These are phyloP conservation scores for Potorous gilbertii DNA, from an alignment of 2,797 vertebrate genomes.

Conservation along the genomic window DNA sequence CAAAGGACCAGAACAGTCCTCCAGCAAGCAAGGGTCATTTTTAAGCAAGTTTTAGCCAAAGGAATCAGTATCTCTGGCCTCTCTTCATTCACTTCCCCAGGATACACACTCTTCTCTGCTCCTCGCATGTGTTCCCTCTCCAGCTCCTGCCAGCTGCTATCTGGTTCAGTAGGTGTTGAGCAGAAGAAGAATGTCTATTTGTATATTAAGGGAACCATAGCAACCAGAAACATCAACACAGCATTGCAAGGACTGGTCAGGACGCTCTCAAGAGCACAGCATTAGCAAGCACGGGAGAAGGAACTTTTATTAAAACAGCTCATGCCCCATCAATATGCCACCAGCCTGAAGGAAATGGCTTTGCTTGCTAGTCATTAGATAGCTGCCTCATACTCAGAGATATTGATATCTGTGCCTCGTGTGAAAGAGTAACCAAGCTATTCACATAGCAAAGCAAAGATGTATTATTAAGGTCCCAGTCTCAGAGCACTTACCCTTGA, in stretches of 20 bases:
- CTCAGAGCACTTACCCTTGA: neutral
- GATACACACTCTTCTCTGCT: neutral
- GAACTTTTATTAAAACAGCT: neutral
- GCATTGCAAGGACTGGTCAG: neutral
- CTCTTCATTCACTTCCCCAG: neutral
- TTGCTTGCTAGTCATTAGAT: slow-evolving; percentile 2
- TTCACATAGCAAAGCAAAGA: neutral
- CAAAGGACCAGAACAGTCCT: neutral
- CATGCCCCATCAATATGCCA: neutral
- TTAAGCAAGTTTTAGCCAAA: slow-evolving; percentile 39
- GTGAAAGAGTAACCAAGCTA: neutral
- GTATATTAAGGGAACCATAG: slow-evolving; percentile 66
- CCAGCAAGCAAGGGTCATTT: slow-evolving; percentile 21
- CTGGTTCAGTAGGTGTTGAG: slow-evolving; percentile 40
- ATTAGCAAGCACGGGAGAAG: neutral
- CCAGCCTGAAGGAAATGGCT: neutral
- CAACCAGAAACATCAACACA: slow-evolving; percentile 55
- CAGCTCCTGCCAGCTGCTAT: slow-evolving; percentile 67
- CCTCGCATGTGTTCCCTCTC: slow-evolving; percentile 31
- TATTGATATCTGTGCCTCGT: neutral
- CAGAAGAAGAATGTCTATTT: slow-evolving; percentile 57
- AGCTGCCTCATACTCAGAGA: slow-evolving; percentile 10
- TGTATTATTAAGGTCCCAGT: neutral
- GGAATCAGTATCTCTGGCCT: slow-evolving; percentile 11
- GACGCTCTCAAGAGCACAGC: slow-evolving; percentile 34